Evolutionary conservation across 1,140 invertebrate species (phyloP).

Genomic region (Drosophila lacertosa): DNA sequence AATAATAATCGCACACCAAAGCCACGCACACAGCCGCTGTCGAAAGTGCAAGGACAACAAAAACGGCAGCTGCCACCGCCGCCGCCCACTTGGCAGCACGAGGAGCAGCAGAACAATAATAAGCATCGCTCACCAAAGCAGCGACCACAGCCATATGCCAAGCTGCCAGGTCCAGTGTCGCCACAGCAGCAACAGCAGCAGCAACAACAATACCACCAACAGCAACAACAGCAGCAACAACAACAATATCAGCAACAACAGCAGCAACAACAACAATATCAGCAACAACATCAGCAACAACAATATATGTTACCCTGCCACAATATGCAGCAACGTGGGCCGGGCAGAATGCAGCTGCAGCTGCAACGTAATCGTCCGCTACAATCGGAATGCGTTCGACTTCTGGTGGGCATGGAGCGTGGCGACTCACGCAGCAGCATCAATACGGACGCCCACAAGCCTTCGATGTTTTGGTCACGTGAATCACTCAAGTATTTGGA

Average conservation of each 20-base stretch:
- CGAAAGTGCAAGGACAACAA: neutral
- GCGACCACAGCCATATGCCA: neutral
- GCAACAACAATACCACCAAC: no score
- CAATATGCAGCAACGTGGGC: slow-evolving; percentile 51
- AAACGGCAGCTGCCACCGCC: slow-evolving; percentile 1
- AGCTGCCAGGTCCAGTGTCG: no score
- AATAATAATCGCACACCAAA: slow-evolving; percentile 21
- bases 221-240: slow-evolving; percentile 12
- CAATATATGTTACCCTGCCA: slow-evolving; percentile 40
- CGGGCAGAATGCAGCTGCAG: slow-evolving; percentile 46
- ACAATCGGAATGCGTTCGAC: slow-evolving; percentile 49
- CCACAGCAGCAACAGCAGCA: slow-evolving; percentile 24
- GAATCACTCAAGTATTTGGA: slow-evolving; percentile 73
- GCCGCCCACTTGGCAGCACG: slow-evolving; percentile 35
- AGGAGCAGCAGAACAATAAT: slow-evolving; percentile 19
- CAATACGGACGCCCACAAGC: slow-evolving; percentile 51
- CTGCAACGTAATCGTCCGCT: slow-evolving; percentile 36
- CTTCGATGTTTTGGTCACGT: slow-evolving; percentile 77
- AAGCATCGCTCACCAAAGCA: no score
- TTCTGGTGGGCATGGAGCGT: slow-evolving; percentile 46
- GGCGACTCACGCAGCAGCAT: slow-evolving; percentile 32
- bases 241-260: no score
- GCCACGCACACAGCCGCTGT: slow-evolving; percentile 8
- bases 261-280: slow-evolving; percentile 3
- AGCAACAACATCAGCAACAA: slow-evolving; percentile 12